Evolutionary conservation across 2,888 invertebrate genomes (phyloP).

Genomic region (Eristalis arbustorum): DNA sequence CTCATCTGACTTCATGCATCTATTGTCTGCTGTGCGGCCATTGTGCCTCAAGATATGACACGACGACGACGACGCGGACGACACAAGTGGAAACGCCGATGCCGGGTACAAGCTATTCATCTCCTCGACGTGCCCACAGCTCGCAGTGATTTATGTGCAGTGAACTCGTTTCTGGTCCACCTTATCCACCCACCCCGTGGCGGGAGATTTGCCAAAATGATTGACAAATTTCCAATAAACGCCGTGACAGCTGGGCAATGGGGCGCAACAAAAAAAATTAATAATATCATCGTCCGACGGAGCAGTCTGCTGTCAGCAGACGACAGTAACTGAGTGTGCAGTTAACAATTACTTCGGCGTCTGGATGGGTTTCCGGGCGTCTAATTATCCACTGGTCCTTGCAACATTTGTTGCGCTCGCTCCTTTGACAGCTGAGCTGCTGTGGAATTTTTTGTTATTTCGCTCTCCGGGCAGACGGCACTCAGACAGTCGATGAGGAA

Average conservation of each 20-base stretch:
- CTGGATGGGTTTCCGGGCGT: constrained; percentile 33
- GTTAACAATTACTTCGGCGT: constrained; percentile 48
- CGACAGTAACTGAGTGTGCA: constrained; percentile 26
- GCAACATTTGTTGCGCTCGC: constrained; percentile 56
- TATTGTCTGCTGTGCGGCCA: constrained; percentile 59
- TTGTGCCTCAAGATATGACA: constrained; percentile 49
- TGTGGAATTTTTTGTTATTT: constrained; percentile 56
- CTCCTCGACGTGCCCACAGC: constrained; percentile 12
- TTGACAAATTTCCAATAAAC: constrained; percentile 66
- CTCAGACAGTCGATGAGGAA: constrained; percentile 21
- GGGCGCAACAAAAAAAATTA: constrained; percentile 30
- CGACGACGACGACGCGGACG: neutral
- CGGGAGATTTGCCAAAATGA: constrained; percentile 49
- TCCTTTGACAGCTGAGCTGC: constrained; percentile 60
- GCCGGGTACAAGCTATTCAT: constrained; percentile 7
- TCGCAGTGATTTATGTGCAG: constrained; percentile 59
- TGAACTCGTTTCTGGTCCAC: constrained; percentile 9
- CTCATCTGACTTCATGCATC: constrained; percentile 66
- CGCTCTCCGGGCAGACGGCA: constrained; percentile 33
- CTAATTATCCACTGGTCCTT: constrained; percentile 60
- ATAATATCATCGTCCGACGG: constrained; percentile 29
- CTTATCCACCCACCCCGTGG: constrained; percentile 8
- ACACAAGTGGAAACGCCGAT: constrained; percentile 48
- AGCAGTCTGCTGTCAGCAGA: constrained; percentile 40
- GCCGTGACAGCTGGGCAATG: neutral